Evolutionary conservation across 1,140 invertebrate species (phyloP).

Genomic region (Drosophila virilis): DNA sequence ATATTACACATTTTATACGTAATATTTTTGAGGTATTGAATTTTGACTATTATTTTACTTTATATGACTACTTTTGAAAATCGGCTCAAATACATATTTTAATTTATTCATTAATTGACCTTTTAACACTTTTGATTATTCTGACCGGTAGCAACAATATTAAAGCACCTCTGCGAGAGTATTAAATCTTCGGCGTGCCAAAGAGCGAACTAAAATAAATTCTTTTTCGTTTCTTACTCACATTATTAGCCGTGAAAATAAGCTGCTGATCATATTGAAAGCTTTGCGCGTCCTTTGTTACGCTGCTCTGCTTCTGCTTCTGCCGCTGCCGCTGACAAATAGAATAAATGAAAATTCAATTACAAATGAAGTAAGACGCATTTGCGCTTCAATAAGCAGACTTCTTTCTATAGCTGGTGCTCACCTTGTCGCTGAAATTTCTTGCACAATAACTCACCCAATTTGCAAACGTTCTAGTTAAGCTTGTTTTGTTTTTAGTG

Average conservation of each 20-base stretch:
- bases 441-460: slow-evolving; percentile 14
- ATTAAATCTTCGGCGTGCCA: slow-evolving; percentile 26
- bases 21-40: too few relatives aligned
- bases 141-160: too few relatives aligned
- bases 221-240: slow-evolving; percentile 58
- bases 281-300: slow-evolving; percentile 38
- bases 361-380: slow-evolving; percentile 27
- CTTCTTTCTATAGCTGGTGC: slow-evolving; percentile 2
- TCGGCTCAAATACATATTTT: too few relatives aligned
- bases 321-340: background rate
- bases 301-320: background rate
- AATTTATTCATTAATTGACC: too few relatives aligned
- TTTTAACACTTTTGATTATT: too few relatives aligned
- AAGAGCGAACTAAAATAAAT: background rate
- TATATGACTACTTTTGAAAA: too few relatives aligned
- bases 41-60: too few relatives aligned
- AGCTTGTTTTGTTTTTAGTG: background rate
- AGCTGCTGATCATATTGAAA: slow-evolving; percentile 76
- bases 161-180: slow-evolving; percentile 16
- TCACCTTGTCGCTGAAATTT: slow-evolving; percentile 27
- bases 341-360: slow-evolving; percentile 38
- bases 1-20: too few relatives aligned
- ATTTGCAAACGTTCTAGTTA: slow-evolving; percentile 11
- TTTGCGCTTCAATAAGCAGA: background rate
- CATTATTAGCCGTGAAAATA: slow-evolving; percentile 78